Evolutionary conservation across 2,888 invertebrate genomes (phyloP).

Genomic region (Melinaea menophilus): DNA sequence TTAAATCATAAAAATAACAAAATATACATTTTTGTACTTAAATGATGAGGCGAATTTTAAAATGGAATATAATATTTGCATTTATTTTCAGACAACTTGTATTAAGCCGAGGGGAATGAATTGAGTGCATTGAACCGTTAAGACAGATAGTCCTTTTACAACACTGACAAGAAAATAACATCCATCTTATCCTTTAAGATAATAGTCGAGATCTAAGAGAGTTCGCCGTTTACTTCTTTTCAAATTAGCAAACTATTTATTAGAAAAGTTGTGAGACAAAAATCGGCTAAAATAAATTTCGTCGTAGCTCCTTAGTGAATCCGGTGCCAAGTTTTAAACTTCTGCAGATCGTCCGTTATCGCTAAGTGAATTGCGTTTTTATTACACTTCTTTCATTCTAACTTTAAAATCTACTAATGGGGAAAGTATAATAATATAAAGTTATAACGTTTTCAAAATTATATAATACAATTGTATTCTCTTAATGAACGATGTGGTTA

Average conservation of each 20-base stretch:
- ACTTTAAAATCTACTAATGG: not conserved
- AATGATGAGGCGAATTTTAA: too few relatives aligned
- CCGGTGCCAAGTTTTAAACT: constrained; percentile 2
- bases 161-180: not conserved
- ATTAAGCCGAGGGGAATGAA: too few relatives aligned
- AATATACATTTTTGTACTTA: too few relatives aligned
- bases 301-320: not conserved
- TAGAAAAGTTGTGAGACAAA: constrained; percentile 1
- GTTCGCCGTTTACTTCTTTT: not conserved
- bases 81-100: too few relatives aligned
- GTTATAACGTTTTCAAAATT: too few relatives aligned
- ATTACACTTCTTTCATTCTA: not conserved
- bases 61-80: too few relatives aligned
- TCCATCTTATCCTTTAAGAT: not conserved
- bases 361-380: constrained; percentile 5
- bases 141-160: not conserved
- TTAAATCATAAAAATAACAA: too few relatives aligned
- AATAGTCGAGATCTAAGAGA: not conserved
- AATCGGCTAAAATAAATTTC: not conserved
- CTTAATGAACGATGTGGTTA: too few relatives aligned
- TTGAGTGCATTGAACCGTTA: too few relatives aligned
- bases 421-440: not conserved
- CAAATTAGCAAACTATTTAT: constrained; percentile 7
- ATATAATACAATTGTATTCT: too few relatives aligned
- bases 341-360: constrained; percentile 3